A percentile compares a stretch with the other conserved stretches of the same genome.
Evolutionary conservation across 2,113 vertebrate genomes (phyloP).

Genomic region (Corythoichthys intestinalis): DNA sequence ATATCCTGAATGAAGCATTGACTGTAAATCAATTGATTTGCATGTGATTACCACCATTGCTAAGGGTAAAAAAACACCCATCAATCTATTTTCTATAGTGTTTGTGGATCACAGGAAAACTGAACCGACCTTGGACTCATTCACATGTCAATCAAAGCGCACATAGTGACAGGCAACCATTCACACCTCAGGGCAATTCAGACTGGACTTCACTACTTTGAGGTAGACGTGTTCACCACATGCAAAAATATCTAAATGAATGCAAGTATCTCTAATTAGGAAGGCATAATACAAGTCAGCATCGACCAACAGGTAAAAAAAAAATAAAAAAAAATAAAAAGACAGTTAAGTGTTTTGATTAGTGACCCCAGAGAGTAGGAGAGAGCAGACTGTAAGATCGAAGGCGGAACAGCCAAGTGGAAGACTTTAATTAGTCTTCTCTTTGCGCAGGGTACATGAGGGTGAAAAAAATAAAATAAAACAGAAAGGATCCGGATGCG

Average conservation of each 20-base stretch:
- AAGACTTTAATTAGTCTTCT: conserved; percentile 76
- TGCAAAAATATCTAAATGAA: neutral
- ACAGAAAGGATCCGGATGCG: conserved; percentile 49
- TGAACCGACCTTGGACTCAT: neutral
- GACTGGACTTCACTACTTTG: neutral
- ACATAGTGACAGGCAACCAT: neutral
- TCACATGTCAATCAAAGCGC: neutral
- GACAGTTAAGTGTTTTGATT: conserved; percentile 72
- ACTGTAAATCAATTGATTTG: conserved; percentile 1
- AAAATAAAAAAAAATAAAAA: conserved; percentile 20
- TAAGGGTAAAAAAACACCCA: neutral
- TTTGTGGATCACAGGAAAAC: neutral
- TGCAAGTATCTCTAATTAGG: neutral
- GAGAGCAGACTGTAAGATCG: conserved; percentile 43
- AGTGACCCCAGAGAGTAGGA: conserved; percentile 69
- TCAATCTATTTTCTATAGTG: neutral
- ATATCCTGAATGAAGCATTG: neutral
- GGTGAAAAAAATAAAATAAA: conserved; percentile 34
- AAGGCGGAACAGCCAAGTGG: conserved; percentile 57
- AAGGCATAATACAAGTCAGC: conserved; percentile 19
- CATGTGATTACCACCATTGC: neutral
- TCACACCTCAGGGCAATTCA: neutral
- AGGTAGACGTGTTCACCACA: neutral
- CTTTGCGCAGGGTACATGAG: conserved; percentile 34
- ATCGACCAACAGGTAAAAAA: conserved; percentile 45